These are phyloP conservation scores for Holothuria glaberrima DNA, from an alignment of 35 echinoderm and acorn worm genomes.

Conservation along the genomic window DNA sequence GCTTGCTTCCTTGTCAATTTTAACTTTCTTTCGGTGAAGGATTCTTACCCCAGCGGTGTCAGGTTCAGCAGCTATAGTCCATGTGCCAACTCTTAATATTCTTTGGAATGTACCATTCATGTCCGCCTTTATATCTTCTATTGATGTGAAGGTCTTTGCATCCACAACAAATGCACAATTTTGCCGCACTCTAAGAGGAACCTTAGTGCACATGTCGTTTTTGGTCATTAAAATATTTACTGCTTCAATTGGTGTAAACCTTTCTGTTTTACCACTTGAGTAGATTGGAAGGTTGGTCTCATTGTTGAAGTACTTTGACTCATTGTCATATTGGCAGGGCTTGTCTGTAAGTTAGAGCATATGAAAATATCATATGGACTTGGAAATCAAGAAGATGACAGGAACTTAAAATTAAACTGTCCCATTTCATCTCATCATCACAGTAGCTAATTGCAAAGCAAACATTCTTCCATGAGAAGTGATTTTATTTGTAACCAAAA, in stretches of 20 bases:
- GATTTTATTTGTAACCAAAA: too few species aligned
- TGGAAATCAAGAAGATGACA: neutral
- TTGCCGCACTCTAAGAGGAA: neutral
- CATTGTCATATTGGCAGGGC: neutral
- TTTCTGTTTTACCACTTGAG: neutral
- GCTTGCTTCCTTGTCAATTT: neutral
- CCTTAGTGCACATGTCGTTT: neutral
- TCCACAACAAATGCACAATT: constrained; percentile 25
- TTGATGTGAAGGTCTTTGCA: neutral
- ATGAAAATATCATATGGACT: neutral
- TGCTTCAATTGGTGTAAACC: constrained; percentile 20
- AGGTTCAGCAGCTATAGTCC: neutral
- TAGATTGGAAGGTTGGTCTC: constrained; percentile 9
- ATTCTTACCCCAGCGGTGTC: neutral
- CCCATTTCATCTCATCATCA: neutral
- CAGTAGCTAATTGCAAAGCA: too few species aligned
- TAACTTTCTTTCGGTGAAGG: neutral
- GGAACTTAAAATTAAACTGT: neutral
- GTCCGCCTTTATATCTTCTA: constrained; percentile 9
- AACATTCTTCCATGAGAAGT: too few species aligned
- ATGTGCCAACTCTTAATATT: neutral
- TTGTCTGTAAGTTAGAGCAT: neutral
- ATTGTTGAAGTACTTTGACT: neutral
- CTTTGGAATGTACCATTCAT: constrained; percentile 16
- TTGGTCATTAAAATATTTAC: constrained; percentile 3